Base-by-base conservation (phyloP, 2,888 invertebrate species). In the Cephus runcator region DNA sequence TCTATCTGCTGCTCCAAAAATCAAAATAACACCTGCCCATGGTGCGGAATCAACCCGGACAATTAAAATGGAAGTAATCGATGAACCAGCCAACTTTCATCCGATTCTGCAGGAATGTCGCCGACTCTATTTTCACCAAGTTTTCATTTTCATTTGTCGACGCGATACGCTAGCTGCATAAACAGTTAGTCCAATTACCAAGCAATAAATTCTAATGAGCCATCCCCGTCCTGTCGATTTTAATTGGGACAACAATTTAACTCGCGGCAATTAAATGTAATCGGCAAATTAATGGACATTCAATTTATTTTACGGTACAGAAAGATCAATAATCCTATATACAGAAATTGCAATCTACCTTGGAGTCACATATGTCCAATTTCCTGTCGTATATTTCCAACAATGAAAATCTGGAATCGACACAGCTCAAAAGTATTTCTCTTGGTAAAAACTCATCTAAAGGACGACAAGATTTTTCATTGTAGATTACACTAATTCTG, bases 211-310 rank as follows among this genome's bases (percentile, higher is more conserved):
- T 76, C 76, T 80, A 83, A 84, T 77, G 81, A 85, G 75, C 79
- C 73, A 69, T 76, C 69, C 79, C 79, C 23, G 23, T 73, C 78
- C 74, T 69, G 76, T 79, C 81, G 80, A 81, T 82, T 83, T 86
- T 85, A 86, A 85, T 85, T 85, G 84, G 83, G 75, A 76, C 80
- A 76, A 75, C 80, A 78, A 83, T 86, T 87, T 83, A 86, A 86
- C 87, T 83, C 84, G 80, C 79, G 79, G 82, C 83, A 85, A 84
- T 87, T 84, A 86, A 87, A 85, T 74, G 83, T 86, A 86, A 87
- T 86, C 78, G 85, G 76, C 69, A 81, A 86, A 83, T 83, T 81
- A 84, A 82, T 83, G 79, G 77, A 73, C 73, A 77, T 83, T 76
- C 79, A 85, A 85, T 82, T 80, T 84, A 85, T 85, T 84, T 85